Conservation (phyloP, 37 sponge, comb jelly and placozoan genomes). For the Diacarnus erythraeanus region DNA sequence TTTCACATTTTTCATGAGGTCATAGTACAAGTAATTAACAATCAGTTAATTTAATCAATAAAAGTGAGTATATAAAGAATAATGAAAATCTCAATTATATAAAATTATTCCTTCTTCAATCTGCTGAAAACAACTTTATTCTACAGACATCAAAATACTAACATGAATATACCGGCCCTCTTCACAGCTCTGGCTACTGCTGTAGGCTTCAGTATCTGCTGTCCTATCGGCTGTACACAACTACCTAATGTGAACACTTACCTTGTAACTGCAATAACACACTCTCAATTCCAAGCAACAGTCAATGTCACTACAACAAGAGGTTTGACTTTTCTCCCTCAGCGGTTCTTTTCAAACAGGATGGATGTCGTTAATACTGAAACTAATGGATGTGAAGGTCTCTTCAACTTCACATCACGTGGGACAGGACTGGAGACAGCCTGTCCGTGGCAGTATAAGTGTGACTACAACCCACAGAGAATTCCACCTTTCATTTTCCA, state of each 20-base stretch:
- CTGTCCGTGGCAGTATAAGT: slow-evolving; percentile 39
- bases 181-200: neutral
- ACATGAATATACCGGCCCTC: neutral
- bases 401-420: neutral
- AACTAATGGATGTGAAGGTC: neutral
- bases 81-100: too few species aligned
- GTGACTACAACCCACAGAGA: slow-evolving; percentile 56
- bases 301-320: neutral
- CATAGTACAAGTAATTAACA: too few species aligned
- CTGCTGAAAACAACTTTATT: too few species aligned
- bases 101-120: too few species aligned
- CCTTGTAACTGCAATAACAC: neutral
- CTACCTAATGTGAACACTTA: neutral
- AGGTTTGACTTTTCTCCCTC: neutral
- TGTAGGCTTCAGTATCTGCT: neutral
- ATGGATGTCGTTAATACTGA: neutral
- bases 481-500: slow-evolving; percentile 60
- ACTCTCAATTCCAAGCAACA: neutral
- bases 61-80: too few species aligned
- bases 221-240: neutral
- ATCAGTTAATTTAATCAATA: too few species aligned
- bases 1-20: too few species aligned
- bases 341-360: neutral
- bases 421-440: neutral
- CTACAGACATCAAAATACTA: neutral